These are phyloP conservation scores for human DNA, from an alignment of 2,113 vertebrate genomes.

Conservation along the genomic window GRCh38 chr11:40085501-40086000, in stretches of 20 bases:
- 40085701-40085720: not conserved
- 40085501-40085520: not conserved
- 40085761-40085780: not conserved
- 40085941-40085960: not conserved
- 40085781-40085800: not conserved
- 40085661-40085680: not conserved
- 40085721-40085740: not conserved
- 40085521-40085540: not conserved
- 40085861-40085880: too few relatives aligned
- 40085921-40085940: not conserved
- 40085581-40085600: not conserved
- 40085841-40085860: not conserved
- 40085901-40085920: not conserved
- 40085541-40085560: too few relatives aligned
- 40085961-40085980: not conserved
- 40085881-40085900: not conserved
- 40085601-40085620: not conserved
- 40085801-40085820: rapidly evolving
- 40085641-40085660: not conserved
- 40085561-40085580: not conserved
- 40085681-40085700: not conserved
- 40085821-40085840: rapidly evolving
- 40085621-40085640: not conserved
- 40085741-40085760: not conserved
- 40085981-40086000: not conserved